Evolutionary conservation across 2,888 invertebrate species (phyloP).

Genomic region (Leptogaster cylindrica): DNA sequence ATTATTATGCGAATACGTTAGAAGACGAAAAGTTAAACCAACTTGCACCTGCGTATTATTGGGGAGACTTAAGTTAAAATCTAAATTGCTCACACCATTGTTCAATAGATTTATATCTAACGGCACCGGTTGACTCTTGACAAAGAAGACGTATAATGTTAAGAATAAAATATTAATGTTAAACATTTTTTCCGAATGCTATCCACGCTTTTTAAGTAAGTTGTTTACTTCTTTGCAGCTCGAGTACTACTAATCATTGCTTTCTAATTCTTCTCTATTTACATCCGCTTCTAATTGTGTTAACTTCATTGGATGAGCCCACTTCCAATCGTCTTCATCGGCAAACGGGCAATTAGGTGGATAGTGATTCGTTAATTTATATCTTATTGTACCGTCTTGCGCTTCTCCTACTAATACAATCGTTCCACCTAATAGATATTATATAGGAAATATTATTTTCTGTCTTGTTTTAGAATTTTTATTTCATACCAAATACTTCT

Average conservation of each 20-base stretch:
- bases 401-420: background rate
- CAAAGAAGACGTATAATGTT: background rate
- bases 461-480: too few species aligned
- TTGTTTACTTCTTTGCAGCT: too few species aligned
- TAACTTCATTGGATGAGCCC: background rate
- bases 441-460: too few species aligned
- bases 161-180: background rate
- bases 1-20: background rate
- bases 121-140: background rate
- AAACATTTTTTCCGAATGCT: background rate
- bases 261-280: too few species aligned
- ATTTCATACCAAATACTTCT: too few species aligned
- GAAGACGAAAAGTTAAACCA: too few species aligned
- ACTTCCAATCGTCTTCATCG: background rate
- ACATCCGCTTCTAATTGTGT: background rate
- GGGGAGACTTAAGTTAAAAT: background rate
- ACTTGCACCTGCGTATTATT: too few species aligned
- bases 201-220: background rate
- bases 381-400: background rate
- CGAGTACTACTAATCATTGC: slow-evolving; percentile 1
- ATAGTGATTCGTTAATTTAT: background rate
- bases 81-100: background rate
- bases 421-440: background rate
- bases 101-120: background rate
- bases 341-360: background rate